These are phyloP conservation scores for Ameiurus melas DNA, from an alignment of 2,113 vertebrate genomes.

Conservation along the genomic window DNA sequence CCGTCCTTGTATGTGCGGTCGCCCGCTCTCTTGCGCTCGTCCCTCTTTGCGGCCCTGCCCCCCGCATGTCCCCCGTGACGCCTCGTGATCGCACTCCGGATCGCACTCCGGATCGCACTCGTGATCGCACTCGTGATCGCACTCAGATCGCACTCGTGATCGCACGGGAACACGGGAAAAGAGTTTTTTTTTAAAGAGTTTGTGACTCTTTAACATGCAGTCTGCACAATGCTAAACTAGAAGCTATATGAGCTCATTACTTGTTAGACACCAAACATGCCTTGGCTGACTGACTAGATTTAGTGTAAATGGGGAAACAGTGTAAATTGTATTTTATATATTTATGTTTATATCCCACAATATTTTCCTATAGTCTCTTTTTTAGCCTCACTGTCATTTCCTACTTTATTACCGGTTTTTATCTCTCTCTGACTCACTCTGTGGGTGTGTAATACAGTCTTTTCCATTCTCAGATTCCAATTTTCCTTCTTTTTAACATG, in stretches of 20 bases:
- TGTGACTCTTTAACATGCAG: neutral
- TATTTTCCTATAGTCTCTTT: neutral
- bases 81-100: no score
- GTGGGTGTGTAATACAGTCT: neutral
- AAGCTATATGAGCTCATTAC: neutral
- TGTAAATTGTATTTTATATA: neutral
- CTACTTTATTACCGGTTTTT: neutral
- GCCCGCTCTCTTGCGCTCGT: no score
- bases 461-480: neutral
- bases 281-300: neutral
- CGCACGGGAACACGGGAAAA: neutral
- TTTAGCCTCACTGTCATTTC: neutral
- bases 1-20: no score
- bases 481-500: neutral
- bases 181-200: neutral
- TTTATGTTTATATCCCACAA: neutral
- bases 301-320: neutral
- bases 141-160: no score
- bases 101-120: no score
- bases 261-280: neutral
- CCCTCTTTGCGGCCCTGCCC: no score
- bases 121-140: no score
- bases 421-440: neutral
- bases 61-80: no score
- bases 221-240: neutral